Evolutionary conservation across 2,888 invertebrate species (phyloP), one percentile per base, ranked within the genome.

Genomic region (Cryptophagus acutangulus): DNA sequence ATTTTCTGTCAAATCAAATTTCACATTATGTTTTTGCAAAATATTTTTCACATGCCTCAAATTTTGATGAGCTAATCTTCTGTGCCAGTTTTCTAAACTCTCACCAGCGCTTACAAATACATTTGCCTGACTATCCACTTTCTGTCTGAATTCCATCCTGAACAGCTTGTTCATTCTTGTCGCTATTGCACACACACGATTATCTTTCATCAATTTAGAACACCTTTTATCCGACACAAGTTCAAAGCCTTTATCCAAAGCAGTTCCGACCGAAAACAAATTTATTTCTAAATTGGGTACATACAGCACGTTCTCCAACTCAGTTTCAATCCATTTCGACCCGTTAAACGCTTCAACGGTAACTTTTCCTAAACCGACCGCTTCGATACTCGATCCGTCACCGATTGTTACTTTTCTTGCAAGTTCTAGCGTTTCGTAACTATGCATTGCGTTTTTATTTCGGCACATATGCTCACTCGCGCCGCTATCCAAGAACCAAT

Each of bases 261-360:
- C 33, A 10, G 12, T 16, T 31, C 17, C 15, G 14, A 31, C 12
- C n/a, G 33, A 31, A 31, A 31, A 31, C n/a, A 31, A 17, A 12
- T 31, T 31, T 12, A 17, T 17, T 17, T 31, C n/a, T 13, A 31
- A 12, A n/a, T 3, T 9, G 4, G 33, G 17, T 17, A 17, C 2
- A 9, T 16, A 26, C 26, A 26, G 26, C 4, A 26, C 26, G 10
- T 26, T 26, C 12, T 26, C 26, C n/a, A 26, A 3, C 12, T 8
- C 12, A 4, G 26, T 4, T 4, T 4, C n/a, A n/a, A 26, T 13
- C 26, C 26, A 26, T n/a, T 26, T 13, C 12, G 52, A 15, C 17
- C 56, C 58, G 36, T 61, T 46, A 13, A 45, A 58, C 2, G 52
- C 55, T 38, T 54, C 50, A 31, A 59, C 24, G 29, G 50, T 38